Evolutionary conservation across 2,888 invertebrate genomes (phyloP), one percentile per base, ranked within the genome.

Genomic region (Ecliptopera silaceata): DNA sequence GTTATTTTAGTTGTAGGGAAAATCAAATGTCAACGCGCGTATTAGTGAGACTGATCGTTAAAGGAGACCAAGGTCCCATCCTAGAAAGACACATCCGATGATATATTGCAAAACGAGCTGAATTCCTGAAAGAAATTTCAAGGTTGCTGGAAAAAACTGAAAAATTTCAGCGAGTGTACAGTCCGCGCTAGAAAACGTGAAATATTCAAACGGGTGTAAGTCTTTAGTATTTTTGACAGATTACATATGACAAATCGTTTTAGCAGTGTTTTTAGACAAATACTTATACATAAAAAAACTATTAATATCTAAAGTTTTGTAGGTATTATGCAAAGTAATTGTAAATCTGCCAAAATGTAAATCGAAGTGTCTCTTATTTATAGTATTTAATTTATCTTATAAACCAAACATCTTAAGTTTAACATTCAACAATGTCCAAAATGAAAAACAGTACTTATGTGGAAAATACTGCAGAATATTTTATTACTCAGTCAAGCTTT

Each of bases 1-100:
- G 56, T 58, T 61, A 61, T 57, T 64, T 47, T 11, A 46, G 48
- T 51, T 12, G 18, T 36, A 15, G 10, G 39, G 10, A 4, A 59
- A 45, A 42, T 52, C 31, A 36, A 47, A 42, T 53, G 39, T 56
- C 48, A 52, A 34, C 52, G 22, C 5, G 41, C 13, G 45, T 36
- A 42, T 47, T 59, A 56, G 36, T 48, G 48, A 34, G 48, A 41
- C 17, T 54, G 50, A 54, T 31, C 43, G 39, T 41, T 45, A 34
- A 54, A 54, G 50, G 50, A 43, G 29, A 13, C 13, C 59, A 43
- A 54, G 54, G 50, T 46, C 38, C 17, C 4, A 44, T 45, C 18
- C 42, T 39, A 15, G 49, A 54, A 15, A 47, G 58, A 54, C 17
- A 45, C 31, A 15, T 50, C 53, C 54, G 59, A 20, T 22, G 38